Evolutionary conservation across 1,140 invertebrate genomes (phyloP), one percentile per base, ranked within the genome.

Genomic region (Lasioglossum albipes): DNA sequence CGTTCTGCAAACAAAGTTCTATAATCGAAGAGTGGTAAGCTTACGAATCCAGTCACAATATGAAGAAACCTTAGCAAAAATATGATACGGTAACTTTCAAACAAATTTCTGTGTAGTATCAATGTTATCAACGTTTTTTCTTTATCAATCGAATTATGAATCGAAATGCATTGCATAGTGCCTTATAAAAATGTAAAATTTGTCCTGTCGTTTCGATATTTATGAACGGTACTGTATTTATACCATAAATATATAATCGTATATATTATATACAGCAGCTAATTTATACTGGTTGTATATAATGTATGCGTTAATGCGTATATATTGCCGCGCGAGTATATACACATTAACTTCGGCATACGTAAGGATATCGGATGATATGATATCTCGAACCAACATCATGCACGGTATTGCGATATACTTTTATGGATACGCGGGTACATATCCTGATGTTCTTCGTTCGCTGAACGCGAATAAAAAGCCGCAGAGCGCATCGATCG

Each of bases 331-430:
- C 57, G 66, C 12, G 10, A 71, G 79, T 75, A 72, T 52, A 73
- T 74, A 72, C 61, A n/a, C 61, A 27, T 78, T 57, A 42, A 74
- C 54, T 61, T 49, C 69, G 45, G 59, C 0, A 36, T 20, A 18
- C 64, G 49, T 9, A 20, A 42, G 45, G 20, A 36, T 71, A 52
- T 57, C 31, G 31, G 41, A 49, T 31, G 7, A 7, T 49, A 49
- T 27, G 27, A 20, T 16, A 42, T 57, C 62, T 16, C 7, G 18
- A 57, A 59, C 22, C 16, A 59, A 59, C 59, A 73, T 54, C 59
- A 72, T 82, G 71, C 83, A 86, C 83, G 83, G 68, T 79, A 73
- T 57, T 73, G 70, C 69, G 61, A 66, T 54, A 73, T 27, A 79
- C 49, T 73, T 66, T 31, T 45, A 41, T n/a, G 59, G 36, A 45